These are phyloP conservation scores for Zaprionus inermis DNA, from an alignment of 1,140 invertebrate species.

Conservation along the genomic window DNA sequence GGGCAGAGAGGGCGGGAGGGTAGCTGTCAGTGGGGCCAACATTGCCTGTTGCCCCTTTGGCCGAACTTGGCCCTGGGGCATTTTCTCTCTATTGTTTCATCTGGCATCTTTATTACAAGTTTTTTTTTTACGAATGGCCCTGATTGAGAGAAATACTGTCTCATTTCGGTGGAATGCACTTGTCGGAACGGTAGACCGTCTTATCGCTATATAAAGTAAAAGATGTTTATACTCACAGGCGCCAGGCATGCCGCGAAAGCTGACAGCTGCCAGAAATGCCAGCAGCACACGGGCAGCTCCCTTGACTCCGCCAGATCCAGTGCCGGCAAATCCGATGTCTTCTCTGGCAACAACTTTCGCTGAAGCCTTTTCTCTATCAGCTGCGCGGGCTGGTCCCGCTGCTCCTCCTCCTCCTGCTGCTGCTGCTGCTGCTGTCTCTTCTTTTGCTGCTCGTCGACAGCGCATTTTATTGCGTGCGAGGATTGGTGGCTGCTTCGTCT, in stretches of 20 bases:
- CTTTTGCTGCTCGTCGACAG: conserved; percentile 48
- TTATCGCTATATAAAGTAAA: conserved; percentile 46
- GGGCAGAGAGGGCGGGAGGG: neutral
- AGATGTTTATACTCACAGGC: conserved; percentile 76
- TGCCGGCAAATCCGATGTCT: conserved; percentile 25
- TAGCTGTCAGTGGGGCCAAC: neutral
- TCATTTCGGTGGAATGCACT: conserved; percentile 2
- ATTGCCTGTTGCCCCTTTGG: conserved; percentile 3
- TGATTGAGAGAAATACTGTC: neutral
- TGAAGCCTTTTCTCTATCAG: conserved; percentile 8
- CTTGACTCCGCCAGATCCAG: conserved; percentile 30
- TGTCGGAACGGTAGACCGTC: conserved; percentile 1
- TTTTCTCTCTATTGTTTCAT: too few relatives aligned
- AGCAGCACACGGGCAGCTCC: conserved; percentile 61
- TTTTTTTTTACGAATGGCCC: too few relatives aligned
- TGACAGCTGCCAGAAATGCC: conserved; percentile 81
- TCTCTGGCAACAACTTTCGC: conserved; percentile 30
- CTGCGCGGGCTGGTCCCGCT: neutral
- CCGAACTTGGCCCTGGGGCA: conserved; percentile 2
- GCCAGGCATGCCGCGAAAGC: conserved; percentile 70
- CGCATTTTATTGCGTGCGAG: conserved; percentile 73
- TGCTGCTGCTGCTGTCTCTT: conserved; percentile 39
- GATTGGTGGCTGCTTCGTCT: conserved; percentile 63
- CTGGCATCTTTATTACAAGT: too few relatives aligned
- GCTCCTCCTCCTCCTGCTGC: conserved; percentile 3